Conservation (phyloP, 2,888 invertebrate genomes). For the Timandra comae region DNA sequence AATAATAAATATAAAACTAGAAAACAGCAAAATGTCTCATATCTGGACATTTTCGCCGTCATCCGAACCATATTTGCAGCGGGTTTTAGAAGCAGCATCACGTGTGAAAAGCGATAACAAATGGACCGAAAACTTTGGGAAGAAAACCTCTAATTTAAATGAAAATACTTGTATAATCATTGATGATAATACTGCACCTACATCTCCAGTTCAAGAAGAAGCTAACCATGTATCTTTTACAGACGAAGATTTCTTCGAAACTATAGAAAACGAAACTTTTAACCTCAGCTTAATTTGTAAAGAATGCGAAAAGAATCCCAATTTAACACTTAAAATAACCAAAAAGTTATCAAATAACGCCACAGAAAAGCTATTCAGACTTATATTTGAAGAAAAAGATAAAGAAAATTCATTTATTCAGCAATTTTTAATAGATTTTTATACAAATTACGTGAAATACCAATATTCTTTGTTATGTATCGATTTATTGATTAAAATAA, state of each 20-base stretch:
- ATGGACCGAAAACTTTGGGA: conserved; percentile 36
- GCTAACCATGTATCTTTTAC: conserved; percentile 8
- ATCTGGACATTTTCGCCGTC: conserved; percentile 41
- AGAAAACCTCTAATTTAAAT: conserved; percentile 8
- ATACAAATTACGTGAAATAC: conserved; percentile 30
- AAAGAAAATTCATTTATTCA: conserved; percentile 25
- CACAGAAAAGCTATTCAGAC: conserved; percentile 35
- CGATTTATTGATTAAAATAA: conserved; percentile 39
- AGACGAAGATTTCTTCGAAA: conserved; percentile 30
- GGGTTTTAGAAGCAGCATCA: conserved; percentile 27
- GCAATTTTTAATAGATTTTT: conserved; percentile 34
- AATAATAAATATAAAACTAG: too few species aligned
- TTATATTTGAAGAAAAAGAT: conserved; percentile 27
- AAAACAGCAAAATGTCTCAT: conserved; percentile 28
- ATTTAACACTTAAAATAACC: conserved; percentile 30
- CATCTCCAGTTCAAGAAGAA: conserved; percentile 4
- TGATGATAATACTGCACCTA: conserved; percentile 3
- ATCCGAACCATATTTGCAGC: conserved; percentile 26
- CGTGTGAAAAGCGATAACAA: conserved; percentile 31
- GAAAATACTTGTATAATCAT: conserved; percentile 1
- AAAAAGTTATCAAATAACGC: conserved; percentile 25
- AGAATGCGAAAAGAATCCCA: conserved; percentile 29
- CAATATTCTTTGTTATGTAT: conserved; percentile 33
- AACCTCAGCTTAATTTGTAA: conserved; percentile 24
- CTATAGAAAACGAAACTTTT: conserved; percentile 29